Base-by-base conservation (phyloP, 2,888 invertebrate genomes). In the Charanyca ferruginea region DNA sequence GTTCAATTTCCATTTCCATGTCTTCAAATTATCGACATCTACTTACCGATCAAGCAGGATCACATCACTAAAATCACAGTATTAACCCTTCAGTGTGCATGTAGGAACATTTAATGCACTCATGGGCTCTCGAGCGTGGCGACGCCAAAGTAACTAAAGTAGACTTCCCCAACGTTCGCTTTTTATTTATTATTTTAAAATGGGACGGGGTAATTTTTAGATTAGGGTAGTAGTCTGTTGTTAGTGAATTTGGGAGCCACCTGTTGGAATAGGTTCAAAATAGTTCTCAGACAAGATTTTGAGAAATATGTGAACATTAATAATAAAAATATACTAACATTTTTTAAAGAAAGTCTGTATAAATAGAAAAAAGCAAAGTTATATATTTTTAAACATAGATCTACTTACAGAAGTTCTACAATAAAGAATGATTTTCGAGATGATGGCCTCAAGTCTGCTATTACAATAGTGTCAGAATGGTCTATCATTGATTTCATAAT, bases 41-140 rank as follows among this genome's bases (percentile, higher is more conserved):
- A 61, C n/a, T n/a, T n/a, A n/a, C 57, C 63, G 57, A 73, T 52
- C 76, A 32, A n/a, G 23, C 28, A 58, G 8, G 45, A 20, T 0
- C 42, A 23, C 80, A 70, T 0, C 80, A 44, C 65, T 72, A 70
- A 69, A 76, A 71, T 73, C 64, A 58, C 59, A 47, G 69, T 74
- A 65, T 67, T 83, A 90, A 92, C 94, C 94, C 94, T 93, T 90
- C 87, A 83, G 79, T 81, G 65, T 58, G 57, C 79, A 79, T 66
- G 81, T 88, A 85, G 85, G 86, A 87, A 86, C 86, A 91, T 90
- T 86, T 92, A 94, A 93, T 91, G 90, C 93, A 95, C 95, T 95
- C 94, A 95, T 95, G 91, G 87, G 85, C 94, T 92, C 93, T 95
- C 94, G 81, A 94, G 91, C 95, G 93, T 93, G 90, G 86, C 92